Conservation (phyloP, 2,113 vertebrate species). For the Rynchops niger region DNA sequence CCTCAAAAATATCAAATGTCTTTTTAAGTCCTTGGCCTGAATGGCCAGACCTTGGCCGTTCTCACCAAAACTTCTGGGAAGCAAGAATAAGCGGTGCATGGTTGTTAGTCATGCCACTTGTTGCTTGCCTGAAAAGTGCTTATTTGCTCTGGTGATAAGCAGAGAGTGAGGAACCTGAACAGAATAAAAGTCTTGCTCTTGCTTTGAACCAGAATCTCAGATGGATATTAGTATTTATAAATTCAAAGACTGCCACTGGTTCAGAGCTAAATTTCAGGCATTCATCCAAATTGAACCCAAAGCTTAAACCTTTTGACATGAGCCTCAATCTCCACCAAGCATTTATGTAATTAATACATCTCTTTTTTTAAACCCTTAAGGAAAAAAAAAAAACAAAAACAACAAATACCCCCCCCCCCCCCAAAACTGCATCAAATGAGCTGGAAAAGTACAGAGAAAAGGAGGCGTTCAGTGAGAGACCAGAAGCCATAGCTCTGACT, state of each 20-base stretch:
- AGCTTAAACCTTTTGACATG: slow-evolving; percentile 31
- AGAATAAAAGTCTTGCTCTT: slow-evolving; percentile 36
- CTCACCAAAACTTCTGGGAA: background rate
- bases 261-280: slow-evolving; percentile 36
- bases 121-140: background rate
- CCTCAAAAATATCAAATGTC: background rate
- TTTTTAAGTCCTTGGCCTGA: background rate
- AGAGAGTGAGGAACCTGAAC: slow-evolving; percentile 12
- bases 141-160: background rate
- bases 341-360: slow-evolving; percentile 35
- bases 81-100: background rate
- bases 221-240: slow-evolving; percentile 53
- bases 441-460: slow-evolving; percentile 49
- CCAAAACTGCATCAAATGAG: slow-evolving; percentile 3
- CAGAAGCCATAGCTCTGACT: background rate
- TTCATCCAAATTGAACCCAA: slow-evolving; percentile 29
- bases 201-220: slow-evolving; percentile 8
- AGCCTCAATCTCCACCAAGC: background rate
- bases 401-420: too few relatives aligned
- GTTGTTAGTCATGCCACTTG: background rate
- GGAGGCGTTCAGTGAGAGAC: background rate
- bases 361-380: background rate
- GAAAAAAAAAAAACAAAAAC: background rate
- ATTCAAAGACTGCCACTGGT: slow-evolving; percentile 21
- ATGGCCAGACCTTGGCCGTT: background rate